Base-by-base conservation (phyloP, 2,888 invertebrate species). In the Nasonia oneida region DNA sequence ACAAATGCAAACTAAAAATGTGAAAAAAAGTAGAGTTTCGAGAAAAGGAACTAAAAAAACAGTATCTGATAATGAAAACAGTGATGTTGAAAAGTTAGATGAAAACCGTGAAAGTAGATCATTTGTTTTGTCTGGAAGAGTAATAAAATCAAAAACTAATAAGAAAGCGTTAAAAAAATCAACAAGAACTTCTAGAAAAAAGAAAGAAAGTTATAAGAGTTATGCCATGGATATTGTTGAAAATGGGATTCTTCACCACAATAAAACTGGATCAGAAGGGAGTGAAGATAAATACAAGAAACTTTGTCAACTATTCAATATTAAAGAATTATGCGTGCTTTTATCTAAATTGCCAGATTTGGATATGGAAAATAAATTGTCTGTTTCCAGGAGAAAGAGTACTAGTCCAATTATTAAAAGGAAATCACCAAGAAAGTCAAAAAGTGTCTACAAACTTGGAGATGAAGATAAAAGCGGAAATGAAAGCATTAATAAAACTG, bases 241-340 rank as follows among this genome's bases (percentile, higher is more conserved):
- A 15, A 29, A 67, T 67, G 14, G 3, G 14, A 42, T 33, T 47
- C 53, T 76, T 57, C 53, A 57, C 6, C 53, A 57, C 14, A 37
- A 33, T 29, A 42, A 53, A 18, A 14, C 29, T 29, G 67, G 3
- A 1, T 37, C 64, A 33, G 33, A 70, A 14, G 3, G 37, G 4
- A 8, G 8, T 29, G 18, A 23, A 23, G 33, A 50, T 29, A 67
- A 29, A 15, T 70, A n/a, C 10, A 10, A 37, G 0, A 53, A 57
- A 12, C 57, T 37, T 61, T 18, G 33, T 67, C 57, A 73, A 42
- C 1, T 18, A 29, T 67, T 78, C 15, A 33, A 42, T 15, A 57
- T 33, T 47, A 81, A 78, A 78, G 74, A 81, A n/a, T 57, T 73
- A 29, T 14, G 29, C 37, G 76, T 84, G 42, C 5, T 81, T 37